Base-by-base conservation (phyloP, 2,797 vertebrate genomes). In the Poeciliopsis infans region DNA sequence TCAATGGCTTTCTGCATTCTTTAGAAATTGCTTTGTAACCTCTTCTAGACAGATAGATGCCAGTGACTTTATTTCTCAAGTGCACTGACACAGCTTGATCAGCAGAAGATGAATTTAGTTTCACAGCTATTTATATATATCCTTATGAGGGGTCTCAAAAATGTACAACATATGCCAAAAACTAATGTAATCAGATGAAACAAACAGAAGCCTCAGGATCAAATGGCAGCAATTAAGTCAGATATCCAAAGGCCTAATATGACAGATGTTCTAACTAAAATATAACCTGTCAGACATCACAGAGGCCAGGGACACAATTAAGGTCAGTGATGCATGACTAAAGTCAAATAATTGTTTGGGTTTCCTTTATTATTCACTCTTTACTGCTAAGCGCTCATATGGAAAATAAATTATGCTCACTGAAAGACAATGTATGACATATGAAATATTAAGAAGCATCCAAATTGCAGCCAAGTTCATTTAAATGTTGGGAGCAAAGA, bases 341-440 rank as follows among this genome's bases (percentile, higher is more conserved):
- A 93, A 89, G 83, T 86, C 80, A 91, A 90, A 86, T 93, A 86
- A 94, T 93, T 95, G 91, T 95, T 94, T 92, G 89, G 83, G 77
- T 91, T 88, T 85, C 77, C 89, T 88, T 93, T 91, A 91, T 92
- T 87, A 86, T 87, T 90, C 87, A 87, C 82, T 91, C 88, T 87
- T 91, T 87, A 89, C 73, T 15, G 51, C 89, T 80, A 86, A 84
- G 81, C 55, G 7, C 77, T 88, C 88, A 82, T 88, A 93, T 87
- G 88, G 88, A 88, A 72, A 84, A 90, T 68, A 79, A 89, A 91
- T 94, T 83, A 90, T 46, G 74, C 83, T 82, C 79, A 86, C 79
- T 90, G 82, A 84, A 80, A 90, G 84, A 76, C 85, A 73, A 79
- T 83, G 88, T 80, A 88, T 84, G 77, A 87, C 89, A 91, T 89